A percentile compares a stretch with the other conserved stretches of the same genome.
phyloP scores from a whole-genome alignment of 2,888 invertebrate species.

The Clivina fossor region DNA sequence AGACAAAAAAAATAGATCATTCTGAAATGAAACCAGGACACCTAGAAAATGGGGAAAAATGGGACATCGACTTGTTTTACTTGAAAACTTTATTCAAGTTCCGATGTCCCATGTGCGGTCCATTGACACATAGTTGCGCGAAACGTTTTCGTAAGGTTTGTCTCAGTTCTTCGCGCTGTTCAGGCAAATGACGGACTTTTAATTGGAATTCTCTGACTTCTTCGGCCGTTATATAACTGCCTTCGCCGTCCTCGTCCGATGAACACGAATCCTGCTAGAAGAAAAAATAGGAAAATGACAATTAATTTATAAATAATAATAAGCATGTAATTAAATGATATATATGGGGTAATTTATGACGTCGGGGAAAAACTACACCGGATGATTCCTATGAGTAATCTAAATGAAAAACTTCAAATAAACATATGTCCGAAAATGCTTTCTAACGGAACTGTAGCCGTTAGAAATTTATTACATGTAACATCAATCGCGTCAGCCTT shows the following conservation, averaged over 20 bases:
- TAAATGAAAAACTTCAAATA: no score
- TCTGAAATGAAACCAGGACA: conserved; percentile 52
- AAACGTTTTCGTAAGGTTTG: conserved; percentile 82
- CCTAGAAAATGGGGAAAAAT: conserved; percentile 40
- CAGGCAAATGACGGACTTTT: conserved; percentile 73
- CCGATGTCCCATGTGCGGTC: conserved; percentile 46
- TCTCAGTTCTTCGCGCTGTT: conserved; percentile 79
- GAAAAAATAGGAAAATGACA: conserved; percentile 27
- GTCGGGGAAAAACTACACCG: no score
- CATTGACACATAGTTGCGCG: conserved; percentile 71
- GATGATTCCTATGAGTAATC: no score
- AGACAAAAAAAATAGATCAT: no score
- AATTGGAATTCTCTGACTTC: conserved; percentile 86
- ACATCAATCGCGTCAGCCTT: no score
- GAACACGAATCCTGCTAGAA: conserved; percentile 73
- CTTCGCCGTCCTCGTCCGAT: conserved; percentile 69
- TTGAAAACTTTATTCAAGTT: conserved; percentile 15
- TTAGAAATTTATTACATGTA: no score
- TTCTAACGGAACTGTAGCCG: no score
- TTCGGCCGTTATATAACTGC: conserved; percentile 82
- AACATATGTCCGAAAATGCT: no score
- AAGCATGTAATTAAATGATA: no score
- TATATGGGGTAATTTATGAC: no score
- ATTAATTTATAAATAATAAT: not conserved
- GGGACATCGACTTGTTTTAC: conserved; percentile 21